Evolutionary conservation across 2,113 vertebrate genomes (phyloP), one percentile per base, ranked within the genome.

Genomic region (Pholis gunnellus): DNA sequence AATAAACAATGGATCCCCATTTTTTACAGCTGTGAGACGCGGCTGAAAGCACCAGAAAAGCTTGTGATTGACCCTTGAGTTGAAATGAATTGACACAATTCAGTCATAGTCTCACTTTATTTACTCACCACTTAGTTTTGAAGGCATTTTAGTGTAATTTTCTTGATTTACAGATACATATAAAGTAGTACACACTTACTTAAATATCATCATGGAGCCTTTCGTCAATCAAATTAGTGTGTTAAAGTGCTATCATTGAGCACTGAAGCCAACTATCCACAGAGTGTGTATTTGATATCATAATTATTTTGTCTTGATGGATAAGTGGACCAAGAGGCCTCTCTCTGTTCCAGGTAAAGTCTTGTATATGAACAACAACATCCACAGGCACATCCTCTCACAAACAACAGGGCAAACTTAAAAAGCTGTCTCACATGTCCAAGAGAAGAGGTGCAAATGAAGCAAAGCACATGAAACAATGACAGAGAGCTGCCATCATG

Each of bases 401-500:
- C 78, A 73, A 65, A 52, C 34, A 65, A 57, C 34, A 65, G 7
- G 68, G 72, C 29, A 72, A 74, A 63, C 36, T 13, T 8, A 59
- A 82, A 56, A 61, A 20, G 70, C 81, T 56, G 29, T 69, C 59
- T 75, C 34, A 75, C 57, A 66, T 10, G 64, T 48, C 4, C 73
- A 80, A 13, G 36, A 84, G 54, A 52, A 38, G 31, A 40, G 34
- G 50, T 64, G 64, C 27, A 88, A 52, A 68, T 14, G 36, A 63
- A 82, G 44, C 66, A 52, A 42, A 84, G 61, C 68, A 86, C 34
- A 84, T 34, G 25, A 25, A 69, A 65, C 40, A 42, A 72, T 52
- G 14, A 69, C 31, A 52, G 75, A 14, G 10, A 63, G 57, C 52
- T 48, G 18, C 2, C 34, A 52, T 68, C 50, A 60, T 69, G 31